These are phyloP conservation scores for Upupa epops DNA, from an alignment of 2,113 vertebrate genomes.

Conservation along the genomic window DNA sequence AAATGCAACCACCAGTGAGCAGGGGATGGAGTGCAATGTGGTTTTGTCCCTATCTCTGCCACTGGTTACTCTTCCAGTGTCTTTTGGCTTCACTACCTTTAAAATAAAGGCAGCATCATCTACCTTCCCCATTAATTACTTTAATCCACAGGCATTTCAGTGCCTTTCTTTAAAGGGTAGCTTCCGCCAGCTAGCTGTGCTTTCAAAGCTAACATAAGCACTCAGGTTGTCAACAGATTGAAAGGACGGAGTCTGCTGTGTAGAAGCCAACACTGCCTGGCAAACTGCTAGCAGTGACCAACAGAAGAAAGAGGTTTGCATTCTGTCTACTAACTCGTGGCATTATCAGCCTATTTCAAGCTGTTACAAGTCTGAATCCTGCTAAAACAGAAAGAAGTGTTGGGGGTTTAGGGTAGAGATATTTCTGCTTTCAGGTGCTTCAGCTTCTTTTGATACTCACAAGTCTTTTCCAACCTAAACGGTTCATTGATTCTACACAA, in stretches of 20 bases:
- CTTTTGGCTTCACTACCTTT: background rate
- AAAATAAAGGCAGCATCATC: background rate
- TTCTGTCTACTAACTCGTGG: background rate
- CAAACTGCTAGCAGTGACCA: background rate
- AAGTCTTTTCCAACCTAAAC: too few species aligned
- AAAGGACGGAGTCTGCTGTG: background rate
- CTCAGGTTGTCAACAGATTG: fast-evolving
- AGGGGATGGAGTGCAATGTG: fast-evolving
- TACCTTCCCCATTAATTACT: background rate
- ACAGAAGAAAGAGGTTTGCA: background rate
- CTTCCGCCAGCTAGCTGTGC: background rate
- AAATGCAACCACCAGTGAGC: background rate
- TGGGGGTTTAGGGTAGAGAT: background rate
- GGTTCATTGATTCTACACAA: background rate
- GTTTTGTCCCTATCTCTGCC: background rate
- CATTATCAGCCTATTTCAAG: background rate
- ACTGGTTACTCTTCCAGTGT: background rate
- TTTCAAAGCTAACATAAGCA: background rate
- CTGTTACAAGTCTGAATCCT: background rate
- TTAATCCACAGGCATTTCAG: background rate
- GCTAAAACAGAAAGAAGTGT: background rate
- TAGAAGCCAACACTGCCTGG: background rate
- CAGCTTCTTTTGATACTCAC: background rate
- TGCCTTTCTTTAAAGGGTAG: background rate
- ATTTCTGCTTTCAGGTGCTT: background rate